phyloP scores from a whole-genome alignment of 1,140 invertebrate genomes.

The Lepidurus apus region DNA sequence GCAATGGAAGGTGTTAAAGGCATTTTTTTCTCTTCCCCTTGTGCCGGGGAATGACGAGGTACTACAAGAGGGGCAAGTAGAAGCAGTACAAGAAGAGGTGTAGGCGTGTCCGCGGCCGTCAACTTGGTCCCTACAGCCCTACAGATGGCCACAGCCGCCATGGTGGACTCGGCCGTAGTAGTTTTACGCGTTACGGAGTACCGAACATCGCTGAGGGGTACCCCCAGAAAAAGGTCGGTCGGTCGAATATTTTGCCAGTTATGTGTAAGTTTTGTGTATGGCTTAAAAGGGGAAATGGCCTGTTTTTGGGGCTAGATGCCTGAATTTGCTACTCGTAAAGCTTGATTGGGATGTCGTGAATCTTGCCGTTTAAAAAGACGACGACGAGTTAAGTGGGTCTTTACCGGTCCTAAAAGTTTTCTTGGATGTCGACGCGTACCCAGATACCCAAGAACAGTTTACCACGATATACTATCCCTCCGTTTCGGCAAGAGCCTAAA shows the following conservation, averaged over 20 bases:
- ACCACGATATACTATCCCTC: background rate
- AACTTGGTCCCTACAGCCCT: too few species aligned
- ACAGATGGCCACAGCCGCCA: too few species aligned
- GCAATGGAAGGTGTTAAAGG: conserved; percentile 14
- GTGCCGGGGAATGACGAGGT: background rate
- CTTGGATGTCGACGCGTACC: background rate
- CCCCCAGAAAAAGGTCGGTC: background rate
- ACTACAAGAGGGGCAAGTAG: background rate
- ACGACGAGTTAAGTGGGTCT: background rate
- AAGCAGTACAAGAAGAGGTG: background rate
- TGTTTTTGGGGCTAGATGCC: background rate
- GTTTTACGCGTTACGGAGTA: too few species aligned
- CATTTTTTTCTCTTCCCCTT: background rate
- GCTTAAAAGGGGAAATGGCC: background rate
- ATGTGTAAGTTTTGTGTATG: background rate
- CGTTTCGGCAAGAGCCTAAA: too few species aligned
- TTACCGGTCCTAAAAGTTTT: background rate
- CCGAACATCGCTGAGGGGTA: too few species aligned
- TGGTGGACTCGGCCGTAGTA: too few species aligned
- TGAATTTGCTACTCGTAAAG: background rate
- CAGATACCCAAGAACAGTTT: background rate
- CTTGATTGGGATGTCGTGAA: conserved; percentile 3
- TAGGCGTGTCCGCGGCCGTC: too few species aligned
- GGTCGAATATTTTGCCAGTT: background rate
- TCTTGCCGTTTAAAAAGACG: background rate